A percentile compares a stretch with the other conserved stretches of the same genome.
Evolutionary conservation across 2,113 vertebrate species (phyloP).

Genomic region (Oryzias woworae): DNA sequence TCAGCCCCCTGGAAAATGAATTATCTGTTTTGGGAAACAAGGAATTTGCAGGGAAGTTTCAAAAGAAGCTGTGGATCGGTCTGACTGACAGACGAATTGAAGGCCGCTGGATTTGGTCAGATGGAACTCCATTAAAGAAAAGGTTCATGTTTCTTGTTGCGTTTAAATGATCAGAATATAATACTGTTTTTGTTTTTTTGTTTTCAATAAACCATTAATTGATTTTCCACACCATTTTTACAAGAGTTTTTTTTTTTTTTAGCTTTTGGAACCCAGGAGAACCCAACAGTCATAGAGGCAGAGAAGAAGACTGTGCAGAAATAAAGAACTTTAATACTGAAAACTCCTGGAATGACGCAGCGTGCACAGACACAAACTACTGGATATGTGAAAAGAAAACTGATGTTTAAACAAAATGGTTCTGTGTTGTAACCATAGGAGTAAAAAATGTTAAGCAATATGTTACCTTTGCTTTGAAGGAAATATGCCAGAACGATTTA

Average conservation of each 20-base stretch:
- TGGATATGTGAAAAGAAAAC: no score
- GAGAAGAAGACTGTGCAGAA: no score
- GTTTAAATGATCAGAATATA: neutral
- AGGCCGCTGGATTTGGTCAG: conserved; percentile 31
- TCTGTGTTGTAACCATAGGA: no score
- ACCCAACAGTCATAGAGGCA: no score
- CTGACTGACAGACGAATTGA: neutral
- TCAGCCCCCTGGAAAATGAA: neutral
- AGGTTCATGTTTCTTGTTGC: conserved; percentile 3
- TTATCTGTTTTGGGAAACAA: neutral
- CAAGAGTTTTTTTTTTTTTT: neutral
- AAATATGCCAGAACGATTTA: no score
- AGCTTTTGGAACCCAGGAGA: no score
- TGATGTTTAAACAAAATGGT: no score
- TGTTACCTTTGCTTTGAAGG: no score
- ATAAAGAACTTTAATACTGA: no score
- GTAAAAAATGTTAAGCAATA: no score
- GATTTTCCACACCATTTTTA: neutral
- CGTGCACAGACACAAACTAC: no score
- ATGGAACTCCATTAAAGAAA: neutral
- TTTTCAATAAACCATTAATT: neutral
- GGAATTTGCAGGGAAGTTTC: neutral
- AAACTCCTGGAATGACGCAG: no score
- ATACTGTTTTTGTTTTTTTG: neutral
- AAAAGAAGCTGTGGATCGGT: neutral